A percentile compares a stretch with the other conserved stretches of the same genome.
phyloP scores from a whole-genome alignment of 2,888 invertebrate species.

The Mimas tiliae region DNA sequence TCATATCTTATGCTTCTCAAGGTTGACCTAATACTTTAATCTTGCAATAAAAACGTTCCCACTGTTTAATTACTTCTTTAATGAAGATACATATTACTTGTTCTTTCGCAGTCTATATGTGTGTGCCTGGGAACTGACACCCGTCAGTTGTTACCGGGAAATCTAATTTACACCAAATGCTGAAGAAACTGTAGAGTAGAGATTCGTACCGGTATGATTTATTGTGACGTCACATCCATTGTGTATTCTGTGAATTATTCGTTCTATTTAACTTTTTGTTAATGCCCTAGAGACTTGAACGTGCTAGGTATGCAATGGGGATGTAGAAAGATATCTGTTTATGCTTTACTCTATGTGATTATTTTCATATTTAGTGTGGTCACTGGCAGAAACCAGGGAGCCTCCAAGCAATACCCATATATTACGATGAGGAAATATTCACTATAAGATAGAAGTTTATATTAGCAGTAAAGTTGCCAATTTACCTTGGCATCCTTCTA shows the following conservation, averaged over 20 bases:
- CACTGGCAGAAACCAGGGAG: not conserved
- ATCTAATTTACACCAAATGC: constrained; percentile 16
- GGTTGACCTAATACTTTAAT: constrained; percentile 16
- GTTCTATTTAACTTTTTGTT: constrained; percentile 18
- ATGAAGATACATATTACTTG: constrained; percentile 8
- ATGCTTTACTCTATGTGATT: not conserved
- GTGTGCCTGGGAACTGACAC: constrained; percentile 6
- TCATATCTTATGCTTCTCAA: constrained; percentile 23
- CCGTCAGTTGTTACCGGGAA: constrained; percentile 12
- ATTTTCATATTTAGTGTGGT: not conserved
- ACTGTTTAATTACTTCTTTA: not conserved
- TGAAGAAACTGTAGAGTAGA: constrained; percentile 9
- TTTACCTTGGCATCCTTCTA: not conserved
- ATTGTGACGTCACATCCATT: constrained; percentile 10
- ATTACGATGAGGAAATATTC: not conserved
- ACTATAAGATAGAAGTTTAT: not conserved
- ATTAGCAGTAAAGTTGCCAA: not conserved
- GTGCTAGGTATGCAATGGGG: not conserved
- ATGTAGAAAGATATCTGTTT: not conserved
- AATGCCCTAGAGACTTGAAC: not conserved
- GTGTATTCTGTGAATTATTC: constrained; percentile 19
- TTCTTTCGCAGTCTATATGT: constrained; percentile 10
- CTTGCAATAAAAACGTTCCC: constrained; percentile 17
- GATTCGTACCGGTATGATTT: constrained; percentile 17
- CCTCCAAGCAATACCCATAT: not conserved